These are phyloP conservation scores for Anguilla obscura DNA, from an alignment of 2,797 vertebrate genomes.

Conservation along the genomic window DNA sequence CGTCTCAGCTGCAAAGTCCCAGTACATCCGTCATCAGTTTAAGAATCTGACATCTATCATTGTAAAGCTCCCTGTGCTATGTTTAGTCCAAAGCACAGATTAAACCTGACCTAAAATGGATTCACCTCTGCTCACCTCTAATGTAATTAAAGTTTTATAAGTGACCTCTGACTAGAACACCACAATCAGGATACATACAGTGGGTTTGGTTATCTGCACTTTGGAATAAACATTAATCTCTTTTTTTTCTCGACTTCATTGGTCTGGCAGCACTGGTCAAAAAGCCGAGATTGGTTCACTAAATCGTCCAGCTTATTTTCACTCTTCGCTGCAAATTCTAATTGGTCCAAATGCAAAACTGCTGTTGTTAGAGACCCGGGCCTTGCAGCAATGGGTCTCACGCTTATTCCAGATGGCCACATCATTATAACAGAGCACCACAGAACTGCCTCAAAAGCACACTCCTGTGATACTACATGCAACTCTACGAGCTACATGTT, in stretches of 20 bases:
- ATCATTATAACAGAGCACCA: neutral
- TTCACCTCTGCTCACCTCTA: neutral
- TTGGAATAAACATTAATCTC: neutral
- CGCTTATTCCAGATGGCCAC: neutral
- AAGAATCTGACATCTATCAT: conserved; percentile 18
- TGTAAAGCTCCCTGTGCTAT: neutral
- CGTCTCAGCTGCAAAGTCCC: neutral
- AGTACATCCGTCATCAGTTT: neutral
- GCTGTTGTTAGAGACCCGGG: neutral
- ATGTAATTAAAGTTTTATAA: neutral
- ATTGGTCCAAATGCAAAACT: neutral
- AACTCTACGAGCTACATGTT: neutral
- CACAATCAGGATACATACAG: neutral
- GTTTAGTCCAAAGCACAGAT: conserved; percentile 3
- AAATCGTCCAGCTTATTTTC: neutral
- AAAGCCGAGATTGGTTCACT: neutral
- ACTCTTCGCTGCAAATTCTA: neutral
- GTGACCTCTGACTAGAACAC: neutral
- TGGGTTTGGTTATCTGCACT: neutral
- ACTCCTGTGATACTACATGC: neutral
- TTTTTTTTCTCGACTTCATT: neutral
- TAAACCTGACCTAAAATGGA: conserved; percentile 5
- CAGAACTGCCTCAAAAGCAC: neutral
- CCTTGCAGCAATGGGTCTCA: neutral
- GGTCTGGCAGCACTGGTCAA: neutral